Evolutionary conservation across 1,140 invertebrate species (phyloP), one percentile per base, ranked within the genome.

Genomic region (Temnothorax nylanderi): DNA sequence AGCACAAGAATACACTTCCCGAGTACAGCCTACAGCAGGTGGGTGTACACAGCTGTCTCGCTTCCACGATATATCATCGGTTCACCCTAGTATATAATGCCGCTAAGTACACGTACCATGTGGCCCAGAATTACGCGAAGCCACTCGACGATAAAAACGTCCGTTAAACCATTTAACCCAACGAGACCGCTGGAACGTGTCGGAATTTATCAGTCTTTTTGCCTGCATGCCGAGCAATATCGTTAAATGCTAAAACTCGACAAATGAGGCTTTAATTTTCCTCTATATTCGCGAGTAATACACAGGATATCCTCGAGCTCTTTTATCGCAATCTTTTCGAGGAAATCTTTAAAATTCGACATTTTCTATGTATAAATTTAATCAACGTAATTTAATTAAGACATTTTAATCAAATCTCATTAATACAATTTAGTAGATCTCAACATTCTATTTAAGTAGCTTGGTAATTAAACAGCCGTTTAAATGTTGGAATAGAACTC

Each of bases 1-100:
- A 97, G 90, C 97, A 97, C 93, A 98, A 98, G 94, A 96, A 95
- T 41, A 97, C 96, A 6, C 93, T 98, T 26, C 95, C 96, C 1
- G 93, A 96, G 72, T 98, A 98, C 88, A 96, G 94, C 0, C 90
- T 92, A 16, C 95, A 96, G 85, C 95, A 96, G 93, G 96, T 96
- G 92, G 89, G 60, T 74, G n/a, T 49, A 51, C 47, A 86, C 26
- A 58, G 18, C 72, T 87, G 65, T 58, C 58, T n/a, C 56, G 80
- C 26, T 84, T 84, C 41, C 69, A 54, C 80, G 69, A 84, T 75
- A 75, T 84, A 84, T 84, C 80, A 84, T 75, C 80, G 54, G 69
- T 84, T 84, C 54, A 44, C 69, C 8, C 67, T 74, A 34, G 80
- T 60, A 84, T 84, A 84, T 84, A 74, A 84, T 84, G 80, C 54